Evolutionary conservation across 2,797 vertebrate genomes (phyloP), one percentile per base, ranked within the genome.

Genomic region (Channallabes apus): DNA sequence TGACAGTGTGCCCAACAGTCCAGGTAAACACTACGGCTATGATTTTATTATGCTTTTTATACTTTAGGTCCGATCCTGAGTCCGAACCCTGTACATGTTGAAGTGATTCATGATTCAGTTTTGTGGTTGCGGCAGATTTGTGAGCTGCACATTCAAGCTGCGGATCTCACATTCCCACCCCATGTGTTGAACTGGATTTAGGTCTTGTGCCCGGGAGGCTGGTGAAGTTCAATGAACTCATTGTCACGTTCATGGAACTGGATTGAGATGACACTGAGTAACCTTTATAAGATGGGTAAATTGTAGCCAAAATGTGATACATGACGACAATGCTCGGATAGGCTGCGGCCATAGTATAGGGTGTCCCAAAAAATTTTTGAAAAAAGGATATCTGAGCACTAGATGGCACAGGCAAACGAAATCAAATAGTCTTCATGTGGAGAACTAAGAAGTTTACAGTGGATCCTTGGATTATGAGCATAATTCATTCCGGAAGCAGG

Each of bases 1-100:
- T 92, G 98, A 99, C 93, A 97, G 97, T 0, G 97, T 99, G 91
- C 96, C 97, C 69, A 97, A 97, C 93, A 97, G 96, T 86, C 96
- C 97, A 85, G 98, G 98, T 99, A 93, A 62, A 51, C 27, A 38
- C 58, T 9, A 20, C 22, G 3, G 22, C 58, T 8, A 17, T n/a
- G 41, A 3, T 68, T 20, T 17, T 46, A 11, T 46, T 46, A 46
- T 46, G 11, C 29, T 72, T 14, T 22, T 24, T 24, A 35, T 18
- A 12, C 22, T 4, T 2, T 17, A 35, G 75, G 77, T 24, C 3
- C 14, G 17, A 67, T 35, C 11, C 20, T 18, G 46, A 46, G 46
- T 46, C 0, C 2, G 9, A 11, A 2, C 46, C 46, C 46, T 46
- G 9, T 46, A 11, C 9, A 46, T 46, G 9, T 46, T 46, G 46